phyloP scores from a whole-genome alignment of 2,888 invertebrate genomes.

The Altica lythri region DNA sequence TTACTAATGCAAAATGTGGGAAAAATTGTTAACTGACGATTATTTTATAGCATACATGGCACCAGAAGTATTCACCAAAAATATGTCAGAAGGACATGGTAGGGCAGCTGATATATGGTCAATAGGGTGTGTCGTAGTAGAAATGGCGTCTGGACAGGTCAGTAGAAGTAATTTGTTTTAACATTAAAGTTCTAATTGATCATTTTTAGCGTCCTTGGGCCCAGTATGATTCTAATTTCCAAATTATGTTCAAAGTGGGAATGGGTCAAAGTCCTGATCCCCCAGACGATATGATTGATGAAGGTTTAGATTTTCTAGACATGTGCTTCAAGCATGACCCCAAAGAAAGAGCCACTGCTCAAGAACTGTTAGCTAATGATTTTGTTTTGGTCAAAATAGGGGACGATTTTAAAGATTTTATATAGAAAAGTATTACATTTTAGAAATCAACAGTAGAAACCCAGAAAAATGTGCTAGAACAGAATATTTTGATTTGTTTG shows the following conservation, averaged over 20 bases:
- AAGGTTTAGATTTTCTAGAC: constrained; percentile 80
- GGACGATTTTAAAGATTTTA: background rate
- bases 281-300: constrained; percentile 76
- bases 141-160: constrained; percentile 94
- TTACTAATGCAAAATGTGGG: no score
- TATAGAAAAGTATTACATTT: constrained; percentile 3
- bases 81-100: constrained; percentile 80
- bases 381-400: constrained; percentile 61
- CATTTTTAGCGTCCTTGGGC: constrained; percentile 82
- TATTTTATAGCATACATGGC: constrained; percentile 87
- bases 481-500: background rate
- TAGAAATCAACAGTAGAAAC: background rate
- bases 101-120: constrained; percentile 96
- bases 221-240: constrained; percentile 90
- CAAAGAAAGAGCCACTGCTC: constrained; percentile 70
- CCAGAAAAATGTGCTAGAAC: background rate
- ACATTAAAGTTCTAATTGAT: background rate
- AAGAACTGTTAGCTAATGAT: constrained; percentile 72
- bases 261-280: constrained; percentile 84
- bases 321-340: constrained; percentile 84
- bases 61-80: constrained; percentile 90
- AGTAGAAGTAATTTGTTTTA: constrained; percentile 24
- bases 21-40: constrained; percentile 20
- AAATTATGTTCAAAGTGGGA: constrained; percentile 95
- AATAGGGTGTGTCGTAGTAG: constrained; percentile 91